These are phyloP conservation scores for Psephotus haematonotus DNA, from an alignment of 2,113 vertebrate species.

Conservation along the genomic window DNA sequence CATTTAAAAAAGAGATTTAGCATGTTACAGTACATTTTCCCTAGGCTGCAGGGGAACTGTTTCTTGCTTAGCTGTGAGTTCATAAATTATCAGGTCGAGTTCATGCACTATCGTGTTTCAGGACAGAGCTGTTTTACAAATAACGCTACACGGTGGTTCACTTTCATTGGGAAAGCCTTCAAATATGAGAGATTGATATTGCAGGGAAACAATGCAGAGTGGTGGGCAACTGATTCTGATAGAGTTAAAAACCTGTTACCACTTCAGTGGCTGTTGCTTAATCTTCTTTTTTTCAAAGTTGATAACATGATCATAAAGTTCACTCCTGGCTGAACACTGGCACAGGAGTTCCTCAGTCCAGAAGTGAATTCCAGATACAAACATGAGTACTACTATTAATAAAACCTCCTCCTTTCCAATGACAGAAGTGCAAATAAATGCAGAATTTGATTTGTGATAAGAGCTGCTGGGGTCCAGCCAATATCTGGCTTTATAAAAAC, in stretches of 20 bases:
- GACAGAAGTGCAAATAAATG: neutral
- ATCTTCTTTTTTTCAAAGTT: conserved; percentile 53
- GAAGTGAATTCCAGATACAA: conserved; percentile 51
- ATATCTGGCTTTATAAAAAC: neutral
- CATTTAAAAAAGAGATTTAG: conserved; percentile 50
- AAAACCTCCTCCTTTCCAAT: conserved; percentile 23
- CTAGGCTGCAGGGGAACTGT: neutral
- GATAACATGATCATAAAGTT: conserved; percentile 71
- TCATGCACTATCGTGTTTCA: conserved; percentile 34
- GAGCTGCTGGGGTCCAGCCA: neutral
- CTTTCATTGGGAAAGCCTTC: neutral
- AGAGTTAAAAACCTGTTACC: conserved; percentile 49
- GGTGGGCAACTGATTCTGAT: neutral
- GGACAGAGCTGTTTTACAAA: conserved; percentile 48
- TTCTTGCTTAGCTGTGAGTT: conserved; percentile 55
- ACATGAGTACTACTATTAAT: conserved; percentile 18
- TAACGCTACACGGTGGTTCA: neutral
- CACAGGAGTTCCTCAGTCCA: conserved; percentile 47
- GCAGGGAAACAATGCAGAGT: neutral
- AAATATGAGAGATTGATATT: neutral
- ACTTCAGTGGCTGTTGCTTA: conserved; percentile 51
- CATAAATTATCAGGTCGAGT: conserved; percentile 48
- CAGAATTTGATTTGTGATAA: neutral
- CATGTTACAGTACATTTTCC: conserved; percentile 28
- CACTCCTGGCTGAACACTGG: conserved; percentile 24